Conservation (phyloP, 2,888 invertebrate genomes). For the Pammene aurita region DNA sequence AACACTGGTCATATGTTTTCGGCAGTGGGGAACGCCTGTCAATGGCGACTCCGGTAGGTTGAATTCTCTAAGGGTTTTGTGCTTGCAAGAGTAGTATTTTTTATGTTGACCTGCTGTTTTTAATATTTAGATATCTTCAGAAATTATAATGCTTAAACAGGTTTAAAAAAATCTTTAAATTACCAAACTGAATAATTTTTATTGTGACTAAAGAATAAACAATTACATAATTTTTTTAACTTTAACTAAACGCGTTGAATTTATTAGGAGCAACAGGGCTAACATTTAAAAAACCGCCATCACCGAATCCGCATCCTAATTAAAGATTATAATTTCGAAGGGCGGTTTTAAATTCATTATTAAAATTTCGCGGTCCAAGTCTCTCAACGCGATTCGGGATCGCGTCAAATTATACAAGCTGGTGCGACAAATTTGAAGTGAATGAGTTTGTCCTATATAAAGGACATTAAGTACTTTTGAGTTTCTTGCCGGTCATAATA, state of each 20-base stretch:
- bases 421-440: constrained; percentile 9
- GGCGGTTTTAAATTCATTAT: constrained; percentile 79
- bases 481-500: too few species aligned
- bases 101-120: too few species aligned
- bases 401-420: constrained; percentile 46
- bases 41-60: too few species aligned
- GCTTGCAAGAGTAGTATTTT: too few species aligned
- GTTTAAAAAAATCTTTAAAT: too few species aligned
- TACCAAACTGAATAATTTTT: too few species aligned
- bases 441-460: not conserved
- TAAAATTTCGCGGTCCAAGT: constrained; percentile 76
- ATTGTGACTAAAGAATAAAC: too few species aligned
- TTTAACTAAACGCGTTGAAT: not conserved
- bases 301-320: constrained; percentile 59
- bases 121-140: too few species aligned
- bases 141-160: too few species aligned
- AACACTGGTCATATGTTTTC: too few species aligned
- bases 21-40: too few species aligned
- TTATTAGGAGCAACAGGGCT: not conserved
- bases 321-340: constrained; percentile 81
- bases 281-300: constrained; percentile 2
- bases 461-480: not conserved
- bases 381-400: constrained; percentile 56
- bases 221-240: not conserved
- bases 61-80: too few species aligned